Conservation (phyloP, 1,140 invertebrate genomes). For the Philaenus spumarius region DNA sequence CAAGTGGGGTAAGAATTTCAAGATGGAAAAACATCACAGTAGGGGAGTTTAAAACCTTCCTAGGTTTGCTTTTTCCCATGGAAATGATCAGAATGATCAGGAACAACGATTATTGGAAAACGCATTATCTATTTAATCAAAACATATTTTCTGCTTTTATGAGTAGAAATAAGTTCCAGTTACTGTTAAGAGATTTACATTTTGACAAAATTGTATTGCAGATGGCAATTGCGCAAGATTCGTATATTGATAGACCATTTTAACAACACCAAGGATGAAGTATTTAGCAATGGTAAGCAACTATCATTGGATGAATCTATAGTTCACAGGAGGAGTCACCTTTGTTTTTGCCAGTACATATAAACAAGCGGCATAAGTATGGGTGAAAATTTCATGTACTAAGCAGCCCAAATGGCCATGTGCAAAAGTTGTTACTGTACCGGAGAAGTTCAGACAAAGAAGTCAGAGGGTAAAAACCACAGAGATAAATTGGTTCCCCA, state of each 20-base stretch:
- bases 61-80: too few relatives aligned
- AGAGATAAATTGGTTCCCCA: constrained; percentile 9
- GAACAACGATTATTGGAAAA: constrained; percentile 1
- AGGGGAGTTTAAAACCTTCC: too few relatives aligned
- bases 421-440: background rate
- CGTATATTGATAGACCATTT: background rate
- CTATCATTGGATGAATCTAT: constrained; percentile 26
- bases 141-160: background rate
- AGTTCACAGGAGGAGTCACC: background rate
- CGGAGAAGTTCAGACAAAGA: constrained; percentile 8
- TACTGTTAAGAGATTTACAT: background rate
- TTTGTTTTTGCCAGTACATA: constrained; percentile 34
- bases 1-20: too few relatives aligned
- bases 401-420: constrained; percentile 19
- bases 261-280: background rate
- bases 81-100: too few relatives aligned
- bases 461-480: constrained; percentile 10
- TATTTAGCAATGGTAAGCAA: constrained; percentile 18
- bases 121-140: background rate
- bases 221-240: background rate
- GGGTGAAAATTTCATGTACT: constrained; percentile 24
- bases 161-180: constrained; percentile 4
- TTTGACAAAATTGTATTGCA: background rate
- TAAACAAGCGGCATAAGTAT: constrained; percentile 25
- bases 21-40: too few relatives aligned